Evolutionary conservation across 2,797 vertebrate genomes (phyloP).

Genomic region (Euthynnus affinis): DNA sequence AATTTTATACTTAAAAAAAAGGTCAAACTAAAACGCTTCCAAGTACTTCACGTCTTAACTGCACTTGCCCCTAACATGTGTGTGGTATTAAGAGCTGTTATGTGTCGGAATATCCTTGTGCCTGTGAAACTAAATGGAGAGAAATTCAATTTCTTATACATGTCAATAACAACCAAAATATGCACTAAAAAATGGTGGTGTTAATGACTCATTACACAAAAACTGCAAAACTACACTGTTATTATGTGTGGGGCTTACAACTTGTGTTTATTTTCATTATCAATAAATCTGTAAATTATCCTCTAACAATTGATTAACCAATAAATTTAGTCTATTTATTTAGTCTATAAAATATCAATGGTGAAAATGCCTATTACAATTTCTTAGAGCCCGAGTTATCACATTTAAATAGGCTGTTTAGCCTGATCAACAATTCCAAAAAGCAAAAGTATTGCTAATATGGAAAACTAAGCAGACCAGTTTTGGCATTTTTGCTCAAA

Average conservation of each 20-base stretch:
- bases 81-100: not conserved
- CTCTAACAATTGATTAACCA: not conserved
- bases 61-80: not conserved
- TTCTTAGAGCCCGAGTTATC: not conserved
- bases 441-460: not conserved
- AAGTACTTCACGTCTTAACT: not conserved
- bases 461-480: not conserved
- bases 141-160: not conserved
- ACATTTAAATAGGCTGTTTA: not conserved
- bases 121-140: not conserved
- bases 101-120: too few relatives aligned
- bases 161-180: too few relatives aligned
- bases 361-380: not conserved
- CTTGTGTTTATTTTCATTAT: too few relatives aligned
- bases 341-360: not conserved
- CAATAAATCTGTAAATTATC: too few relatives aligned
- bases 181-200: not conserved
- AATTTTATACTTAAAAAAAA: conserved; percentile 21
- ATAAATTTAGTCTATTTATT: not conserved
- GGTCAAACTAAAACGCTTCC: not conserved
- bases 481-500: not conserved
- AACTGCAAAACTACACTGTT: too few relatives aligned
- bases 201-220: too few relatives aligned
- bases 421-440: not conserved
- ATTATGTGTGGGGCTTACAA: too few relatives aligned